Base-by-base conservation (phyloP, 2,797 vertebrate species). In the Hypotaenidia okinawae region DNA sequence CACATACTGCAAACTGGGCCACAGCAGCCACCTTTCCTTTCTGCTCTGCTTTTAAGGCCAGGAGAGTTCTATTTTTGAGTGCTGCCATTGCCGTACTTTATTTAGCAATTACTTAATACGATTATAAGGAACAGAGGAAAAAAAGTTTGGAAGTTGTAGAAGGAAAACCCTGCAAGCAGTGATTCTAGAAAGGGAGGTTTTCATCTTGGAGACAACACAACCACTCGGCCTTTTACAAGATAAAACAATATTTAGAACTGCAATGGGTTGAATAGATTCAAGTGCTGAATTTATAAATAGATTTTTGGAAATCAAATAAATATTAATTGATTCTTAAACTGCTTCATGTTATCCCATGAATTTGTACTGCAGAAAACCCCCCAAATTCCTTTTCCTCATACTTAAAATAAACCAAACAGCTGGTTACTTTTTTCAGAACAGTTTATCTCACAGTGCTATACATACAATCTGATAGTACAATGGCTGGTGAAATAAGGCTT, bases 291-390 rank as follows among this genome's bases (percentile, higher is more conserved):
- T 82, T 81, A 70, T 51, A 16, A 79, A 67, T 47, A 57, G 28
- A 51, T 88, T 66, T 89, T 69, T 24, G 35, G 30, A 87, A 91
- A 58, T 23, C 5, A 41, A 90, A 59, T 69, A 80, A 86, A 75
- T 93, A 73, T 83, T 78, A 89, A 90, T 79, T 32, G 11, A 3
- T 77, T 90, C 47, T 94, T 91, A 84, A 86, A n/a, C 75, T 28
- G n/a, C 35, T 86, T 37, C 32, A 25, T 74, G 49, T 58, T 79
- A 52, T 61, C 12, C 11, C 16, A 8, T 61, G 14, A 6, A 51
- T 33, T 0, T 35, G 11, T 64, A 67, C 43, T 6, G 23, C 33
- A 70, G 59, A 73, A 86, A 79, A 39, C 16, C 17, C 70, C 81
- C 10, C 19, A 80, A 74, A 61, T 79, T 63, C 23, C 28, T 82